Conservation (phyloP, 2,113 vertebrate species). For the Rallus limicola region DNA sequence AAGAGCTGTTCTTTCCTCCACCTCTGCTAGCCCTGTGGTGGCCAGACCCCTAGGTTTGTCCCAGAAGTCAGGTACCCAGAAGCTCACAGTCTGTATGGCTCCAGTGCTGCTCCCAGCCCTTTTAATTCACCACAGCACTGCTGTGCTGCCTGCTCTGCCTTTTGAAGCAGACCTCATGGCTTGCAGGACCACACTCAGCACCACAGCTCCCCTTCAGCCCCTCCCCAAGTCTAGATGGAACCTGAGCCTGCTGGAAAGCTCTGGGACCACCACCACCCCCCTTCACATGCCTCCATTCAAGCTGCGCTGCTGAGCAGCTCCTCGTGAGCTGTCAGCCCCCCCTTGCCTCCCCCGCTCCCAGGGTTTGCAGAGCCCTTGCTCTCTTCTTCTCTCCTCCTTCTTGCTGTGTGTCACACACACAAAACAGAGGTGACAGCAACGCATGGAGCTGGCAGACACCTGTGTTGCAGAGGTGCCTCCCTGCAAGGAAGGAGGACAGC, state of each 20-base stretch:
- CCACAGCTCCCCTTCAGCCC: neutral
- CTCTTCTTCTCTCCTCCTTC: neutral
- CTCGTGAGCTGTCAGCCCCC: neutral
- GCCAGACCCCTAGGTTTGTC: neutral
- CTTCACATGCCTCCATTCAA: neutral
- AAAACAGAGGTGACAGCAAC: neutral
- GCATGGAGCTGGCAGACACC: neutral
- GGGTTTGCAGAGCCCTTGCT: neutral
- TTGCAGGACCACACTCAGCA: rapidly evolving
- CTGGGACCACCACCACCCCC: neutral
- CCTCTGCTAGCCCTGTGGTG: neutral
- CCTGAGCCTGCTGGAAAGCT: neutral
- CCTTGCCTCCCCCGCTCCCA: rapidly evolving
- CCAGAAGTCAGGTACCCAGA: neutral
- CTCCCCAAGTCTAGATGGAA: rapidly evolving
- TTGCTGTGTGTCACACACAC: rapidly evolving
- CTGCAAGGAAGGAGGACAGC: neutral
- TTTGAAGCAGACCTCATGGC: rapidly evolving
- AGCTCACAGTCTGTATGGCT: neutral
- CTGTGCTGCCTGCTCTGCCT: neutral
- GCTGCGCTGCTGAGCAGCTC: neutral
- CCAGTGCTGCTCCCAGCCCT: rapidly evolving
- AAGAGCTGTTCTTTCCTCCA: neutral
- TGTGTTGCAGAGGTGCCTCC: neutral
- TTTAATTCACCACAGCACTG: rapidly evolving